Evolutionary conservation across 2,113 vertebrate genomes (phyloP).

Genomic region (Spea bombifrons): DNA sequence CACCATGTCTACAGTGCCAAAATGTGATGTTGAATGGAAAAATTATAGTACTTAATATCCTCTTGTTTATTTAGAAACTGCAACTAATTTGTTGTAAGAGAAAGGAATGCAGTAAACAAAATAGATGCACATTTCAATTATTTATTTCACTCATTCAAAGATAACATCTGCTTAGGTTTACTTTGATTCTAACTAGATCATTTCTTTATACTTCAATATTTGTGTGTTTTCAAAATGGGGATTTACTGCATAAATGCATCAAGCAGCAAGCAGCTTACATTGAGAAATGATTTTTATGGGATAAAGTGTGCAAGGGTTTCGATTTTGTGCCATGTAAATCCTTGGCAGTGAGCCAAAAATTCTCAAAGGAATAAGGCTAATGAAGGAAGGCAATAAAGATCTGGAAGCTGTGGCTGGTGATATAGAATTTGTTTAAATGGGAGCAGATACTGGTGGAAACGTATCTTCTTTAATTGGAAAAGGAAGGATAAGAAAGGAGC

Average conservation of each 20-base stretch:
- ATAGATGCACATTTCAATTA: slow-evolving; percentile 48
- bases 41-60: background rate
- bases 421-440: slow-evolving; percentile 80
- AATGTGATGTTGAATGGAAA: background rate
- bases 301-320: slow-evolving; percentile 77
- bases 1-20: too few relatives aligned
- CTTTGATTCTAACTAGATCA: background rate
- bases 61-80: background rate
- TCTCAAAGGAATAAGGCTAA: slow-evolving; percentile 78
- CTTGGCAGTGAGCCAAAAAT: slow-evolving; percentile 74
- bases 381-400: slow-evolving; percentile 83
- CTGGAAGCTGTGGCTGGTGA: slow-evolving; percentile 69
- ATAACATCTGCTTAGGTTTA: background rate
- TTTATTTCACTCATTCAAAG: background rate
- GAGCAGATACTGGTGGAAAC: slow-evolving; percentile 77
- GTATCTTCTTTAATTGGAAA: slow-evolving; percentile 81
- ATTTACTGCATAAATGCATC: background rate
- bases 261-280: slow-evolving; percentile 71
- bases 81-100: background rate
- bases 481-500: slow-evolving; percentile 73
- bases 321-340: slow-evolving; percentile 79
- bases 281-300: slow-evolving; percentile 73
- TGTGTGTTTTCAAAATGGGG: background rate
- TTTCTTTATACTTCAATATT: background rate
- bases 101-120: slow-evolving; percentile 55